Conservation (phyloP, 2,888 invertebrate species). For the Stenodema calcarata region DNA sequence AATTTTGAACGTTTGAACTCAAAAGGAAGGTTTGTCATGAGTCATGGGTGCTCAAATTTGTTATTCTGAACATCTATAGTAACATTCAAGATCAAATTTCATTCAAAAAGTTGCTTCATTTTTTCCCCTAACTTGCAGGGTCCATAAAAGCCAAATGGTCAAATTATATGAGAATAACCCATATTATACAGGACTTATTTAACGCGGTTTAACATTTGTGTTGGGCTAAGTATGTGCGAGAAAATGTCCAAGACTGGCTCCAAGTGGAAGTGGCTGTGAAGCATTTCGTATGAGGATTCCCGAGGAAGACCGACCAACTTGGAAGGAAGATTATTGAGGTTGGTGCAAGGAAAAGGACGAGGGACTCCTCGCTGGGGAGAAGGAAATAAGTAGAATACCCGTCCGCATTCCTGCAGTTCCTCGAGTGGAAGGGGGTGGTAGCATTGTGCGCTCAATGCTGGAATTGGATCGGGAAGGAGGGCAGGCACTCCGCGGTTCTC, state of each 20-base stretch:
- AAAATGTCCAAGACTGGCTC: not conserved
- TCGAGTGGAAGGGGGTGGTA: not conserved
- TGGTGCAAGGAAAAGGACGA: not conserved
- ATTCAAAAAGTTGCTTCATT: no score
- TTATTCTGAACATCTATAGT: no score
- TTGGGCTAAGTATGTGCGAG: not conserved
- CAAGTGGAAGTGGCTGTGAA: not conserved
- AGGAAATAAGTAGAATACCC: conserved; percentile 10
- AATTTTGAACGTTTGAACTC: no score
- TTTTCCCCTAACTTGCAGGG: no score
- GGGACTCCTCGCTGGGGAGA: not conserved
- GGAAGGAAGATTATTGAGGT: conserved; percentile 7
- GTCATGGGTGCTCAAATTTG: no score
- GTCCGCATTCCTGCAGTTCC: conserved; percentile 20
- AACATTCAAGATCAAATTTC: no score
- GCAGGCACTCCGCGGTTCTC: not conserved
- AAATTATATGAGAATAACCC: no score
- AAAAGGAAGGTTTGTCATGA: no score
- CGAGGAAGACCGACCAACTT: not conserved
- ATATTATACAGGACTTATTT: no score
- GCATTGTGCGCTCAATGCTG: not conserved
- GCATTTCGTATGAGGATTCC: not conserved
- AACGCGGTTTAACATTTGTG: not conserved
- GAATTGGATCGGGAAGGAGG: not conserved
- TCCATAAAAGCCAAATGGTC: no score